These are phyloP conservation scores for Tyrophagus putrescentiae DNA, from an alignment of 1,140 invertebrate species.

Conservation along the genomic window DNA sequence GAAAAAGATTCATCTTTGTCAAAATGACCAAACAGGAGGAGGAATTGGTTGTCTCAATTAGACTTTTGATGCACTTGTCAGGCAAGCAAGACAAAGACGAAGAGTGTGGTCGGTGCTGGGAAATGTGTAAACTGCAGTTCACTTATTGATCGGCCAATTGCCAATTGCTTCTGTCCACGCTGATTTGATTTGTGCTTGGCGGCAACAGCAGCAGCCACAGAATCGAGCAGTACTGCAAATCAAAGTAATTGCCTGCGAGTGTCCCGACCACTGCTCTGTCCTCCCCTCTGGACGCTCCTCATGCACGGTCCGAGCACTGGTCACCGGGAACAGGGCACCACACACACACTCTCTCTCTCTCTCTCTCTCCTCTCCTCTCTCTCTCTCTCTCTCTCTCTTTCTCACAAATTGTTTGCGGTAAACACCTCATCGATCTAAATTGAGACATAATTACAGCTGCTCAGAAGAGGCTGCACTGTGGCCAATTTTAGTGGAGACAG, in stretches of 20 bases:
- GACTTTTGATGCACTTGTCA: too few species aligned
- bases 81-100: too few species aligned
- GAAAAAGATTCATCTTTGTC: too few species aligned
- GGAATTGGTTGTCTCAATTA: too few species aligned
- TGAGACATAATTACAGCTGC: conserved; percentile 6
- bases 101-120: too few species aligned
- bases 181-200: not conserved
- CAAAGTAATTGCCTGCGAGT: conserved; percentile 2
- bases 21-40: too few species aligned
- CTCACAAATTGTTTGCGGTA: conserved; percentile 8
- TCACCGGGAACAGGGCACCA: not conserved
- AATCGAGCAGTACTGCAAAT: too few species aligned
- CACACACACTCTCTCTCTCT: too few species aligned
- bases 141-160: conserved; percentile 3
- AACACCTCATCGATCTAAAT: conserved; percentile 16
- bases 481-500: not conserved
- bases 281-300: not conserved
- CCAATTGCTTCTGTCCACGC: not conserved
- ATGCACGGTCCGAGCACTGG: not conserved
- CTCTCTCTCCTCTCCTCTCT: too few species aligned
- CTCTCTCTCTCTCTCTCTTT: too few species aligned
- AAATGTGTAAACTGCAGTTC: conserved; percentile 10
- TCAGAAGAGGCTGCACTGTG: not conserved
- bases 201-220: not conserved
- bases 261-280: not conserved